phyloP scores from a whole-genome alignment of 2,113 vertebrate genomes.

The Phaethornis superciliosus region DNA sequence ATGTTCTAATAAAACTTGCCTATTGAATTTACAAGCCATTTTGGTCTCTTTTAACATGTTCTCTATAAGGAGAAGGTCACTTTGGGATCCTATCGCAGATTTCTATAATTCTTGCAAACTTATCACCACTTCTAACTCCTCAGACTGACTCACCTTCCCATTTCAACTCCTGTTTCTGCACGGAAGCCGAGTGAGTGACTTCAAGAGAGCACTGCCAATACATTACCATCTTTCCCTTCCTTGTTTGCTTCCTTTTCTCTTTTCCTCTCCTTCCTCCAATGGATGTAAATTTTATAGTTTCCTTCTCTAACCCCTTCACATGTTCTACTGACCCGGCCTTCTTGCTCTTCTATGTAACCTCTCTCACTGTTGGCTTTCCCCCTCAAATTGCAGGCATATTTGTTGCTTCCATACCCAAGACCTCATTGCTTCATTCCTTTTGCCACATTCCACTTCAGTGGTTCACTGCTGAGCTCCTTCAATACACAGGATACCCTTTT shows the following conservation, averaged over 20 bases:
- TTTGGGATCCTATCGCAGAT: neutral
- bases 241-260: neutral
- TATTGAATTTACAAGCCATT: neutral
- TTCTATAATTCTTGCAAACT: neutral
- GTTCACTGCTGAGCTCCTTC: neutral
- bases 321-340: neutral
- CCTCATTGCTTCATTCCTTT: neutral
- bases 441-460: neutral
- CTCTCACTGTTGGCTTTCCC: neutral
- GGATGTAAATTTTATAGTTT: neutral
- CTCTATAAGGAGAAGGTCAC: neutral
- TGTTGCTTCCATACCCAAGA: neutral
- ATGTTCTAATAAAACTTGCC: neutral
- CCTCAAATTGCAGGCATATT: neutral
- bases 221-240: neutral
- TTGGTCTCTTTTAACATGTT: neutral
- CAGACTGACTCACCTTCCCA: neutral
- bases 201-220: neutral
- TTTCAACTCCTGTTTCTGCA: neutral
- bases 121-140: neutral
- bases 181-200: neutral
- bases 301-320: neutral
- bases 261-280: neutral
- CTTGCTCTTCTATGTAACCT: neutral
- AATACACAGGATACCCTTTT: neutral